These are phyloP conservation scores for Aradophagus sp. DNA, from an alignment of 1,140 invertebrate genomes.

Conservation along the genomic window DNA sequence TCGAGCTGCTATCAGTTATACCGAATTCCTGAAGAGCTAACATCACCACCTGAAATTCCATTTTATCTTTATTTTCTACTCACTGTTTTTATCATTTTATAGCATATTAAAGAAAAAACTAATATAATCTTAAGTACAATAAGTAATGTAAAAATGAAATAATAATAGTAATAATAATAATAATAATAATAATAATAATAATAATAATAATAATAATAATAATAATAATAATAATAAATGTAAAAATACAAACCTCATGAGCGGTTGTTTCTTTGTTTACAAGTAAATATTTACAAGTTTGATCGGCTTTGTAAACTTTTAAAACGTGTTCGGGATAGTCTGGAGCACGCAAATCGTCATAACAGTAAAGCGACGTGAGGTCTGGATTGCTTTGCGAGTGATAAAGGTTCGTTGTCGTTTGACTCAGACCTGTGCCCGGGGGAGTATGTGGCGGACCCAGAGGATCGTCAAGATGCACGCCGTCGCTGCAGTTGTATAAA, in stretches of 20 bases:
- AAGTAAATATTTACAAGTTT: slow-evolving; percentile 97
- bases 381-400: slow-evolving; percentile 95
- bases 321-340: slow-evolving; percentile 98
- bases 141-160: too few species aligned
- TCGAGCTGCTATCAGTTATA: slow-evolving; percentile 93
- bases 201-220: too few species aligned
- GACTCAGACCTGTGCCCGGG: slow-evolving; percentile 69
- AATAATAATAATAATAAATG: too few species aligned
- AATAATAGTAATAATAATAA: too few species aligned
- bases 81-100: too few species aligned
- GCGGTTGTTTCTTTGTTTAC: slow-evolving; percentile 99
- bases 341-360: slow-evolving; percentile 82
- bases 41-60: slow-evolving; percentile 87
- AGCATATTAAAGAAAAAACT: too few species aligned
- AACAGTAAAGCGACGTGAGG: slow-evolving; percentile 84
- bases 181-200: too few species aligned
- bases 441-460: slow-evolving; percentile 72
- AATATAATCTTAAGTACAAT: too few species aligned
- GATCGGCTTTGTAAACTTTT: slow-evolving; percentile 97
- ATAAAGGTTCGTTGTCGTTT: slow-evolving; percentile 77
- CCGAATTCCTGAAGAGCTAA: slow-evolving; percentile 96
- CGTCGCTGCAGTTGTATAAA: slow-evolving; percentile 69
- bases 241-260: slow-evolving; percentile 79
- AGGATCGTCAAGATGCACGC: slow-evolving; percentile 78
- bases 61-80: slow-evolving; percentile 4